A percentile compares a stretch with the other conserved stretches of the same genome.
Conservation (phyloP, 2,888 invertebrate species). For the Elegia similella region DNA sequence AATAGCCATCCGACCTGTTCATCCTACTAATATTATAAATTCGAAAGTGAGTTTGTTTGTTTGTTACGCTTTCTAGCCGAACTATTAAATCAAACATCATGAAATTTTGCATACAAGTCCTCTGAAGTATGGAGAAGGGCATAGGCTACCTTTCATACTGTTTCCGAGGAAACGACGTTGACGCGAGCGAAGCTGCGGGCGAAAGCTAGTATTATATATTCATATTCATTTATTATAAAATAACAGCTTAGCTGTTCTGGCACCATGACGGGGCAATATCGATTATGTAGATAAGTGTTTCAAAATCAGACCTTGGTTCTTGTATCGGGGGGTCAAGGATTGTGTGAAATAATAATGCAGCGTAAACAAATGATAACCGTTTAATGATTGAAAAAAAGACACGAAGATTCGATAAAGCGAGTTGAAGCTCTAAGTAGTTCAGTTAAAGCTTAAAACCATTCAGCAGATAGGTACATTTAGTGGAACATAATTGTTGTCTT, state of each 20-base stretch:
- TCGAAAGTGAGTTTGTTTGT: too few species aligned
- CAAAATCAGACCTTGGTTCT: slow-evolving; percentile 16
- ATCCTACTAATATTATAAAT: too few species aligned
- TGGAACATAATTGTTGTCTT: too few species aligned
- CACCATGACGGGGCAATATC: neutral
- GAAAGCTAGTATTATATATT: too few species aligned
- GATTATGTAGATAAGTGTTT: slow-evolving; percentile 16
- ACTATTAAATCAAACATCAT: too few species aligned
- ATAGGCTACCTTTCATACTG: too few species aligned
- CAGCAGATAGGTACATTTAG: neutral
- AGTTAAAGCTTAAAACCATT: slow-evolving; percentile 4
- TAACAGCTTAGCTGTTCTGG: slow-evolving; percentile 1
- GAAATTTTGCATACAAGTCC: too few species aligned
- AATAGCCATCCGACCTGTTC: neutral
- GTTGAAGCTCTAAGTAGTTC: slow-evolving; percentile 7
- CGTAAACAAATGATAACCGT: slow-evolving; percentile 23
- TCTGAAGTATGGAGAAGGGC: too few species aligned
- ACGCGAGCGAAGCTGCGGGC: too few species aligned
- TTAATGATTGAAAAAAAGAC: slow-evolving; percentile 18
- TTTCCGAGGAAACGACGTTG: too few species aligned
- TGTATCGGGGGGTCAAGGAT: slow-evolving; percentile 24
- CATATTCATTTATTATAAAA: too few species aligned
- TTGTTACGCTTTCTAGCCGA: too few species aligned
- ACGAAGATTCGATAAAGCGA: slow-evolving; percentile 1
- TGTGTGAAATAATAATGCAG: slow-evolving; percentile 10